These are phyloP conservation scores for Semnopithecus entellus DNA, from an alignment of 2,113 vertebrate species.

Conservation along the genomic window DNA sequence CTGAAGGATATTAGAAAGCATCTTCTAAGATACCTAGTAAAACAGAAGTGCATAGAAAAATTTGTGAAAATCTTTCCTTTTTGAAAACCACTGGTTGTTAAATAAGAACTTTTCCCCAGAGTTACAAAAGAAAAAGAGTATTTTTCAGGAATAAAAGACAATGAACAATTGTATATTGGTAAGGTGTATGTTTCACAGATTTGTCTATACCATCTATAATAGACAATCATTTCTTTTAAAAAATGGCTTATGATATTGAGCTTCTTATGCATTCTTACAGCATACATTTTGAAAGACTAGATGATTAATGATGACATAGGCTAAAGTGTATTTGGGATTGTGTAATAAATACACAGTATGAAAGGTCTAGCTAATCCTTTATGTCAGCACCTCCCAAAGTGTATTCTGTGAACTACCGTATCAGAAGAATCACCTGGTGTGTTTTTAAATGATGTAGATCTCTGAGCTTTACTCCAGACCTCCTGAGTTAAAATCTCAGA, in stretches of 20 bases:
- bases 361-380: neutral
- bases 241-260: neutral
- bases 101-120: accelerated
- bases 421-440: neutral
- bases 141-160: constrained; percentile 31
- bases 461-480: neutral
- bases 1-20: neutral
- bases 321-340: neutral
- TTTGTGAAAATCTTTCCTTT: neutral
- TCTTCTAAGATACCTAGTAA: neutral
- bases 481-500: neutral
- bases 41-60: neutral
- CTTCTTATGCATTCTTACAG: neutral
- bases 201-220: neutral
- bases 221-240: neutral
- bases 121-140: neutral
- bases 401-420: neutral
- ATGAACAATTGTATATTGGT: neutral
- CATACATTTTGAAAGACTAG: neutral
- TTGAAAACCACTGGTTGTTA: neutral
- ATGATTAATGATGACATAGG: neutral
- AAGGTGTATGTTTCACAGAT: neutral
- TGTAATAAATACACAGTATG: neutral
- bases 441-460: neutral
- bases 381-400: neutral